Evolutionary conservation across 2,888 invertebrate genomes (phyloP).

Genomic region (Calephelis perditalis): DNA sequence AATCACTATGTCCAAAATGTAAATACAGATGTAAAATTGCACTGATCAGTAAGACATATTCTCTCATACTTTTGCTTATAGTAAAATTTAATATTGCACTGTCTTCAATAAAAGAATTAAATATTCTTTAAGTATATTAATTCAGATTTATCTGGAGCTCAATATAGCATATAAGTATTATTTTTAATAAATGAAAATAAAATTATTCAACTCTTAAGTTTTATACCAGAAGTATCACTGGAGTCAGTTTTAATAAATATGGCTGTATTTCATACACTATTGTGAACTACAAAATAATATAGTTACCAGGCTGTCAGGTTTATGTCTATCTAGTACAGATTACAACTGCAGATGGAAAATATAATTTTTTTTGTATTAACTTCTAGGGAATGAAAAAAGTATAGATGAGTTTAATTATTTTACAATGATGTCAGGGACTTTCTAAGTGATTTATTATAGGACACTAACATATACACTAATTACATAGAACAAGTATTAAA

Average conservation of each 20-base stretch:
- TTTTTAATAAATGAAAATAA: too few species aligned
- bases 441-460: too few species aligned
- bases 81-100: constrained; percentile 74
- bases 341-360: neutral
- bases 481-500: too few species aligned
- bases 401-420: neutral
- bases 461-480: too few species aligned
- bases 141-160: constrained; percentile 2
- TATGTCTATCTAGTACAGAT: constrained; percentile 7
- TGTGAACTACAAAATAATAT: constrained; percentile 7
- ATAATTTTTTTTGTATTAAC: neutral
- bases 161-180: too few species aligned
- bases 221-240: too few species aligned
- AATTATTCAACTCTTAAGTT: too few species aligned
- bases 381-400: constrained; percentile 7
- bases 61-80: constrained; percentile 60
- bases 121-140: constrained; percentile 1
- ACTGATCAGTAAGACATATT: constrained; percentile 51
- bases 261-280: neutral
- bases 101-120: constrained; percentile 37
- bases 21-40: constrained; percentile 55
- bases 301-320: neutral
- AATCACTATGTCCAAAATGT: constrained; percentile 32
- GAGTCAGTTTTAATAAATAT: too few species aligned
- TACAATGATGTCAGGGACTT: too few species aligned